A percentile compares a stretch with the other conserved stretches of the same genome.
Conservation (phyloP, 2,113 vertebrate species). For the Crotalus tigris region DNA sequence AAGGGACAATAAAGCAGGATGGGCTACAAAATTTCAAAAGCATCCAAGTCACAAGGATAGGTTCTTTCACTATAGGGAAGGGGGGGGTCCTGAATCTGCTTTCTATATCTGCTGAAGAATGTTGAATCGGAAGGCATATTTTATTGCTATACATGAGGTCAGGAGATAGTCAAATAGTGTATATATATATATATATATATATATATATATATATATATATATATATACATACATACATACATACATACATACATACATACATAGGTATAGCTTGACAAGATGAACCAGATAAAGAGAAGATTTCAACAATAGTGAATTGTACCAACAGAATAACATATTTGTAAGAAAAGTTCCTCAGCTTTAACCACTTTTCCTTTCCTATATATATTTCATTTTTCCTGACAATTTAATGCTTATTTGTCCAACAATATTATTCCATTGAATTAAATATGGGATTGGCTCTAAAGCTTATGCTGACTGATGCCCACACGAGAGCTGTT, state of each 20-base stretch:
- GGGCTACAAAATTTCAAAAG: not conserved
- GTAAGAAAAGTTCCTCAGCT: not conserved
- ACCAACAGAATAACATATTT: not conserved
- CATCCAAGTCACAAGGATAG: not conserved
- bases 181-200: no score
- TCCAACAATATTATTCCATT: not conserved
- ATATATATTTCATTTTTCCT: not conserved
- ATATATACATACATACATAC: no score
- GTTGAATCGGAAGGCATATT: not conserved
- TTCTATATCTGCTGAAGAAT: not conserved
- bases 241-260: no score
- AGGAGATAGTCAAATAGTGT: not conserved
- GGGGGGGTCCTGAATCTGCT: not conserved
- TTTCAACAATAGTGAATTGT: not conserved
- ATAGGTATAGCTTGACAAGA: not conserved
- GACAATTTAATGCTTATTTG: not conserved
- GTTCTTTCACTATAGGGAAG: not conserved
- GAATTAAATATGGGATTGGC: not conserved
- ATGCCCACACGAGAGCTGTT: not conserved
- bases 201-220: no score
- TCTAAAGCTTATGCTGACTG: not conserved
- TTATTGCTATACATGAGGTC: not conserved
- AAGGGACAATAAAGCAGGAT: not conserved
- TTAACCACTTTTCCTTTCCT: not conserved
- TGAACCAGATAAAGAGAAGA: not conserved